These are phyloP conservation scores for Turritopsis rubra DNA, from an alignment of 30 jellyfish, hydroid and myxozoan genomes.

Conservation along the genomic window DNA sequence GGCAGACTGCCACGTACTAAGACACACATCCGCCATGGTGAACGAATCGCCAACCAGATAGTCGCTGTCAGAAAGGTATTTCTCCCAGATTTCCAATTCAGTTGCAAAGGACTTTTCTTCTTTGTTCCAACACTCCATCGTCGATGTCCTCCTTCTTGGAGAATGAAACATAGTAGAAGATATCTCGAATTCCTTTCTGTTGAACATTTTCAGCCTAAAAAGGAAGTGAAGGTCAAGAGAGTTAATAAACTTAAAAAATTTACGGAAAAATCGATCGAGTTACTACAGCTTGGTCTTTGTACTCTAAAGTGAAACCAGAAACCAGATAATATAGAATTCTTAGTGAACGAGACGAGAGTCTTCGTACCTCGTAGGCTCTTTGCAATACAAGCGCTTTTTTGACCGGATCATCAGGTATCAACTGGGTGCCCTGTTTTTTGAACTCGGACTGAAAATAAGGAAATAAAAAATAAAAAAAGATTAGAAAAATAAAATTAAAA, in stretches of 20 bases:
- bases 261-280: too few species aligned
- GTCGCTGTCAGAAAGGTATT: constrained; percentile 19
- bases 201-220: constrained; percentile 24
- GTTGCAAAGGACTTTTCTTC: background rate
- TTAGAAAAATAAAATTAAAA: too few species aligned
- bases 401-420: constrained; percentile 37
- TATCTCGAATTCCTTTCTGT: constrained; percentile 4
- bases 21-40: constrained; percentile 44
- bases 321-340: background rate
- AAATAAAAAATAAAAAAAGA: too few species aligned
- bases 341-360: background rate
- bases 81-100: constrained; percentile 34
- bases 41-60: constrained; percentile 34
- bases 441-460: constrained; percentile 16
- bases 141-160: constrained; percentile 18
- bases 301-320: too few species aligned
- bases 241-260: too few species aligned
- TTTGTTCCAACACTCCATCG: background rate
- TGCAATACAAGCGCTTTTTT: constrained; percentile 31
- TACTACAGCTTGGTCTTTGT: too few species aligned
- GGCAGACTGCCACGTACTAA: constrained; percentile 36
- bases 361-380: constrained; percentile 32
- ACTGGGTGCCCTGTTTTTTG: constrained; percentile 34
- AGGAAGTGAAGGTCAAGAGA: background rate
- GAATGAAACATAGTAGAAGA: constrained; percentile 6